These are phyloP conservation scores for Lutjanus campechanus DNA, from an alignment of 2,797 vertebrate genomes.

Conservation along the genomic window DNA sequence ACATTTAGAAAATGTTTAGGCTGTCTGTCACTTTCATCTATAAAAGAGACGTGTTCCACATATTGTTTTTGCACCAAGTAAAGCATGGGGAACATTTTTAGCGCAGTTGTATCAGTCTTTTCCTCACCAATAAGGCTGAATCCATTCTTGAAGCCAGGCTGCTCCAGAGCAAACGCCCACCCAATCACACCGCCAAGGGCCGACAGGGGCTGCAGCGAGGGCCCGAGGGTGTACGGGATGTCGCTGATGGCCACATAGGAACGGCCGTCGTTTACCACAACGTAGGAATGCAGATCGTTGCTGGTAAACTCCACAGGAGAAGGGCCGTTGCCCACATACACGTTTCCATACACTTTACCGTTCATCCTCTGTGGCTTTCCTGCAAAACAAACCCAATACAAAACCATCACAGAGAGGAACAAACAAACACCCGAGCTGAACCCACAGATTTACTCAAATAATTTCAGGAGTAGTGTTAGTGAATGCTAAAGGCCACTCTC, in stretches of 20 bases:
- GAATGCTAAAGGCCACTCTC: too few species aligned
- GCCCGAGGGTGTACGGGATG: slow-evolving; percentile 87
- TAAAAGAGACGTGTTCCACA: too few species aligned
- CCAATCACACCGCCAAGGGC: slow-evolving; percentile 93
- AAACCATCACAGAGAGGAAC: not conserved
- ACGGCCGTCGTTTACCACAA: slow-evolving; percentile 95
- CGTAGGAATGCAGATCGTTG: slow-evolving; percentile 96
- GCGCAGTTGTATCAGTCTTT: not conserved
- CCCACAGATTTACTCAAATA: not conserved
- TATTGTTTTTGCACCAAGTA: not conserved
- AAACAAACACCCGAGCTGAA: not conserved
- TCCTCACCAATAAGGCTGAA: slow-evolving; percentile 93
- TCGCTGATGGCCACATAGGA: slow-evolving; percentile 96
- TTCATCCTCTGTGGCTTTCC: slow-evolving; percentile 96
- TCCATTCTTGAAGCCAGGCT: slow-evolving; percentile 93
- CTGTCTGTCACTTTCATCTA: too few species aligned
- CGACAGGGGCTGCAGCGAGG: slow-evolving; percentile 91
- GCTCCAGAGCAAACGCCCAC: slow-evolving; percentile 97
- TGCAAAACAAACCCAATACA: slow-evolving; percentile 69
- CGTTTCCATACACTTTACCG: slow-evolving; percentile 91
- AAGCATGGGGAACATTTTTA: slow-evolving; percentile 1
- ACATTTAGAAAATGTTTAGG: too few species aligned
- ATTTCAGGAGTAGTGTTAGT: not conserved
- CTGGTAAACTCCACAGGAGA: slow-evolving; percentile 85
- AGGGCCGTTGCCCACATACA: slow-evolving; percentile 89